phyloP scores from a whole-genome alignment of 2,113 vertebrate genomes.

The Donacobius atricapilla region DNA sequence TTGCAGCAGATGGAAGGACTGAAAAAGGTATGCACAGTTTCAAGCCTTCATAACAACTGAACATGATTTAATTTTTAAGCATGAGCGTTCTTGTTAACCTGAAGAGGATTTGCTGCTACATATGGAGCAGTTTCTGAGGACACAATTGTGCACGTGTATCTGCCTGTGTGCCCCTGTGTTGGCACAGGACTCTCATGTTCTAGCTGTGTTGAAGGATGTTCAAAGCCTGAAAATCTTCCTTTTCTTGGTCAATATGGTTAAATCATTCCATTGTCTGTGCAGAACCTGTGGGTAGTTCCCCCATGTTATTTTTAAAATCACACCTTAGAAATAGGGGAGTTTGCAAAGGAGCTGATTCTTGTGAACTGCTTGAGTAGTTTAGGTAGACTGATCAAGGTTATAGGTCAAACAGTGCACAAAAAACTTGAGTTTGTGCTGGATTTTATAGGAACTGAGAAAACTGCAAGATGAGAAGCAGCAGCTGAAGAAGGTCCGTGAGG shows the following conservation, averaged over 20 bases:
- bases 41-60: neutral
- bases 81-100: neutral
- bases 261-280: neutral
- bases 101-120: neutral
- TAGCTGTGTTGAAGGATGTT: neutral
- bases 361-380: neutral
- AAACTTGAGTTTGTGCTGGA: neutral
- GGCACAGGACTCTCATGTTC: neutral
- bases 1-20: slow-evolving; percentile 91
- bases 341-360: neutral
- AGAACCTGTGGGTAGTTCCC: neutral
- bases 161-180: accelerated
- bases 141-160: neutral
- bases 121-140: neutral
- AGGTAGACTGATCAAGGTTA: accelerated
- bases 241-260: neutral
- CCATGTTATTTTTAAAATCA: neutral
- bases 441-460: slow-evolving; percentile 83
- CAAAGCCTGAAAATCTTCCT: neutral
- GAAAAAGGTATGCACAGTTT: slow-evolving; percentile 69
- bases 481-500: slow-evolving; percentile 84
- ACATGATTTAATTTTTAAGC: neutral
- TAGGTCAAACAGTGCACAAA: neutral
- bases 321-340: neutral
- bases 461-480: slow-evolving; percentile 88